Base-by-base conservation (phyloP, 2,888 invertebrate genomes). In the Dynastes tityus region DNA sequence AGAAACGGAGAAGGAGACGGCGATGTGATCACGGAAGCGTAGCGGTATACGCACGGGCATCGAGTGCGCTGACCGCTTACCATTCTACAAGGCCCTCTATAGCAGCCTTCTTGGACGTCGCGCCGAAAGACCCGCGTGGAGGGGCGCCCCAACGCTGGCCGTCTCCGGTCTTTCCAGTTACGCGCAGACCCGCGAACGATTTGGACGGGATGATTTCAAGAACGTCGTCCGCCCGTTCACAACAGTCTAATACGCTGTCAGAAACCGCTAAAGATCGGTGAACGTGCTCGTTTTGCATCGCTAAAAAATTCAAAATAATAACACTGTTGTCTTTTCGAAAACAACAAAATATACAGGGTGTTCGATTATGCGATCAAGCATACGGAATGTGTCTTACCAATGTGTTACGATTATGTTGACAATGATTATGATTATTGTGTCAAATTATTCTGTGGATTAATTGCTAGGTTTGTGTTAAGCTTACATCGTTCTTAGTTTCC, bases 31-130 rank as follows among this genome's bases (percentile, higher is more conserved):
- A 80, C 79, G 80, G 81, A 81, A 82, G 79, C 82, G 79, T 81
- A 73, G 80, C 79, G 80, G 76, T 75, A 80, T 80, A 79, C 71
- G 78, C 78, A 78, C 80, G 81, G 76, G 73, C 73, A 80, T 80
- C 79, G 82, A 81, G 82, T 81, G 83, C 81, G 82, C 78, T 81
- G 83, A 80, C 81, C 82, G 82, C 79, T 73, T 61, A 58, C 58
- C 73, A 61, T 58, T 73, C 73, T 58, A 61, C 80, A 78, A 79
- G 79, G 80, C 77, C 79, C 77, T 77, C 78, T 67, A 51, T 74
- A 68, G 64, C 27, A 51, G 70, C 58, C 65, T 76, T 79, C 79
- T 76, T 79, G 76, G 55, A 70, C 79, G 75, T 73, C 73, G 65
- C 75, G 78, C 37, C 68, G 78, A 68, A 61, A 68, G 76, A 55